phyloP scores from a whole-genome alignment of 2,888 invertebrate genomes.

The Dasysyrphus albostriatus region DNA sequence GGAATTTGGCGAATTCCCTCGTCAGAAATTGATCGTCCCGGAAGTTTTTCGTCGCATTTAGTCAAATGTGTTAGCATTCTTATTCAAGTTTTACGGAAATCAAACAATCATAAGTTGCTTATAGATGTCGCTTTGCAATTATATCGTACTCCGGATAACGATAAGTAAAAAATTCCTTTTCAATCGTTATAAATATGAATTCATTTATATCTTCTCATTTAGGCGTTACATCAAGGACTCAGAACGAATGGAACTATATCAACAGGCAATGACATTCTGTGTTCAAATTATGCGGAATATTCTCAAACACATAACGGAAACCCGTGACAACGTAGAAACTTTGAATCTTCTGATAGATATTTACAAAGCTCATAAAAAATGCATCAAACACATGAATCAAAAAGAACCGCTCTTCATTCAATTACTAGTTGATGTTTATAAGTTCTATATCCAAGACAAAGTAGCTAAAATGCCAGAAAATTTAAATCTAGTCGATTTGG shows the following conservation, averaged over 20 bases:
- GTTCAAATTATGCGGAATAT: slow-evolving; percentile 88
- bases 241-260: slow-evolving; percentile 92
- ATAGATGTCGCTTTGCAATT: slow-evolving; percentile 92
- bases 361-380: slow-evolving; percentile 89
- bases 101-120: slow-evolving; percentile 91
- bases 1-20: slow-evolving; percentile 96
- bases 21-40: slow-evolving; percentile 95
- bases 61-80: slow-evolving; percentile 92
- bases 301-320: slow-evolving; percentile 85
- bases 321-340: slow-evolving; percentile 85
- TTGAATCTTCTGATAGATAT: slow-evolving; percentile 86
- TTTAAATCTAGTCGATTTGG: slow-evolving; percentile 87
- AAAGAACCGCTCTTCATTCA: slow-evolving; percentile 86
- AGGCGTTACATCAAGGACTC: slow-evolving; percentile 93
- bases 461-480: slow-evolving; percentile 86
- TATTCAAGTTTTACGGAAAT: slow-evolving; percentile 91
- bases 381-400: slow-evolving; percentile 86
- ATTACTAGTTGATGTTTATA: slow-evolving; percentile 89
- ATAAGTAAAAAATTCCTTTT: slow-evolving; percentile 86
- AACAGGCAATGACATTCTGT: slow-evolving; percentile 91
- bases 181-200: neutral
- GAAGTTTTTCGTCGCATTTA: slow-evolving; percentile 96
- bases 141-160: slow-evolving; percentile 91
- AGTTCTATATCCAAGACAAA: slow-evolving; percentile 86
- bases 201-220: slow-evolving; percentile 75